Base-by-base conservation (phyloP, 1,140 invertebrate genomes). In the Pseudomyrmex flavicornis region DNA sequence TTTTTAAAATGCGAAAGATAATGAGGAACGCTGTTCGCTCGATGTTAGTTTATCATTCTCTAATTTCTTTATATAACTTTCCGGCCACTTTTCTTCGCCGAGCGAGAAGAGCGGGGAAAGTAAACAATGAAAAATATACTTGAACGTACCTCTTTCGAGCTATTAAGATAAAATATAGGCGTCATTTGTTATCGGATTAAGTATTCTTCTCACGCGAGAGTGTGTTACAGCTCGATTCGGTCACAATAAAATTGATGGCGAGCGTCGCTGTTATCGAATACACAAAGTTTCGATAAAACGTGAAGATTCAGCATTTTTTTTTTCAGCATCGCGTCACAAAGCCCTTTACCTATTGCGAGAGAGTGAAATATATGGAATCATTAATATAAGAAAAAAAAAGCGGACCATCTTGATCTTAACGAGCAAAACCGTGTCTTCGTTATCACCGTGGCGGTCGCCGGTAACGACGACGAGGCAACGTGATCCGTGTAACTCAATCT, bases 371-470 rank as follows among this genome's bases (percentile, higher is more conserved):
- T 44, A n/a, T 62, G 2, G n/a, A 83, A 82, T 88, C 79, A 77
- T 88, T 89, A 86, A 20, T 75, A 76, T 46, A 61, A 35, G 35
- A 7, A 35, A 35, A 7, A 35, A 35, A 35, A 73, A 83, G 20
- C 61, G 50, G n/a, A 50, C n/a, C 20, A 26, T 79, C 54, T 35
- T 59, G 77, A 73, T 79, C 82, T 85, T 91, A 91, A 91, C 85
- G 88, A 92, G 90, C 80, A 83, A 89, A 91, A 91, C 85, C 76
- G 20, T 65, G 63, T 84, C 84, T 88, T 90, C 89, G 85, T 90
- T 91, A 91, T 88, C 76, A 69, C 50, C 5, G 62, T 9, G 9
- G 52, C 63, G n/a, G 56, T 63, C 35, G 35, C 35, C 35, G 35
- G 35, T 68, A 73, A 62, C 84, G 85, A 89, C 84, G 88, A 89